Percentiles rank a stretch among this genome's conserved stretches.
Evolutionary conservation across 1,140 invertebrate genomes (phyloP).

Genomic region (Magallana angulata): DNA sequence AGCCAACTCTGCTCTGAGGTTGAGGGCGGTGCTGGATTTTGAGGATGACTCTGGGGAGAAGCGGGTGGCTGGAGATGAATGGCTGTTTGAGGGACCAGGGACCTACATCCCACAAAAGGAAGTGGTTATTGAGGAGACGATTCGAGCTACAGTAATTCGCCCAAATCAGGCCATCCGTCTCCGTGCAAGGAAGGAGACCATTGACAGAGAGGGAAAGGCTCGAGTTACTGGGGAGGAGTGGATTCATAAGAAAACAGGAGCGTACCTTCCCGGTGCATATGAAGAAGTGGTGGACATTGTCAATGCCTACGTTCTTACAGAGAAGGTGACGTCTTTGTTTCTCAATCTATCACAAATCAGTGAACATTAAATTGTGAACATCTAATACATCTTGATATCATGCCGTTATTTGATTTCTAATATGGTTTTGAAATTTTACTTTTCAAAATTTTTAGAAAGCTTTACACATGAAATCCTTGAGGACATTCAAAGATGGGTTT

Average conservation of each 20-base stretch:
- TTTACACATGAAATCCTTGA: constrained; percentile 79
- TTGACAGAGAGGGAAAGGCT: constrained; percentile 77
- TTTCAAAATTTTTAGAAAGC: constrained; percentile 76
- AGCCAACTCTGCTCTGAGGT: constrained; percentile 79
- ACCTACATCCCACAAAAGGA: constrained; percentile 82
- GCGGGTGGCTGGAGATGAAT: constrained; percentile 81
- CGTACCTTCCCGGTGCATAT: constrained; percentile 82
- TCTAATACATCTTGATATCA: background rate
- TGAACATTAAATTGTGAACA: background rate
- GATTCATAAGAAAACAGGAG: constrained; percentile 80
- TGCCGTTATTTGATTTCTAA: background rate
- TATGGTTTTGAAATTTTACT: background rate
- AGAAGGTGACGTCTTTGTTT: constrained; percentile 76
- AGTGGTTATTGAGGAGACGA: constrained; percentile 79
- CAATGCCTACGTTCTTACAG: constrained; percentile 81
- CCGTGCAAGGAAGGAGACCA: constrained; percentile 79
- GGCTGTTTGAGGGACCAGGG: constrained; percentile 82
- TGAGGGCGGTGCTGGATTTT: constrained; percentile 80
- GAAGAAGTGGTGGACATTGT: constrained; percentile 81
- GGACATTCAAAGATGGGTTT: constrained; percentile 81
- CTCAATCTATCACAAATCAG: background rate
- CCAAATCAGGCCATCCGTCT: constrained; percentile 81
- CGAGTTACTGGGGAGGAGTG: constrained; percentile 82
- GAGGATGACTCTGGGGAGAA: constrained; percentile 77
- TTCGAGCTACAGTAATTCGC: constrained; percentile 79